A percentile compares a stretch with the other conserved stretches of the same genome.
Conservation (phyloP, 2,888 invertebrate species). For the Prosapia bicincta region DNA sequence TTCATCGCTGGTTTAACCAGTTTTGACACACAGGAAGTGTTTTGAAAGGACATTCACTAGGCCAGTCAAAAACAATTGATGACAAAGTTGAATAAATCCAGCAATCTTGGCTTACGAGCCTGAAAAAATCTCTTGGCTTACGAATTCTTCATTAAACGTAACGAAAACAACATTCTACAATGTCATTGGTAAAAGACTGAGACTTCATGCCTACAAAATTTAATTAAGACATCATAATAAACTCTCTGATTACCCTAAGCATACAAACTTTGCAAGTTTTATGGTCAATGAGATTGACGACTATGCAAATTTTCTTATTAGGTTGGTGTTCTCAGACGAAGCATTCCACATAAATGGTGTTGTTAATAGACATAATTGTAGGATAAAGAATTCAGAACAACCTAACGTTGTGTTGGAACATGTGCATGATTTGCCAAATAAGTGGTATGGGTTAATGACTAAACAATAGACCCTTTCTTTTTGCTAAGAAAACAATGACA, state of each 20-base stretch:
- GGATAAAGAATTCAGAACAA: constrained; percentile 11
- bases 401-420: constrained; percentile 7
- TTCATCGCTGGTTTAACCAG: constrained; percentile 7
- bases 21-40: not conserved
- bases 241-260: not conserved
- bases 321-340: constrained; percentile 12
- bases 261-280: not conserved
- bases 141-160: not conserved
- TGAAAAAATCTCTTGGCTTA: constrained; percentile 9
- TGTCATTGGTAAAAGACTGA: not conserved
- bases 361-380: constrained; percentile 14
- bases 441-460: constrained; percentile 11
- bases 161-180: constrained; percentile 1
- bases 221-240: constrained; percentile 7
- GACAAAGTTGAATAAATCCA: constrained; percentile 4
- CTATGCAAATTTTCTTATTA: constrained; percentile 6
- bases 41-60: not conserved
- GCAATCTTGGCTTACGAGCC: constrained; percentile 3
- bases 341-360: constrained; percentile 9
- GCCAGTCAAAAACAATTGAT: constrained; percentile 7
- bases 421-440: constrained; percentile 12
- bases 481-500: constrained; percentile 16
- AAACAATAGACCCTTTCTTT: constrained; percentile 12
- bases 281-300: constrained; percentile 10
- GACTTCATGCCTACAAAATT: constrained; percentile 8